These are phyloP conservation scores for Crocallis elinguaria DNA, from an alignment of 2,888 invertebrate species.

Conservation along the genomic window DNA sequence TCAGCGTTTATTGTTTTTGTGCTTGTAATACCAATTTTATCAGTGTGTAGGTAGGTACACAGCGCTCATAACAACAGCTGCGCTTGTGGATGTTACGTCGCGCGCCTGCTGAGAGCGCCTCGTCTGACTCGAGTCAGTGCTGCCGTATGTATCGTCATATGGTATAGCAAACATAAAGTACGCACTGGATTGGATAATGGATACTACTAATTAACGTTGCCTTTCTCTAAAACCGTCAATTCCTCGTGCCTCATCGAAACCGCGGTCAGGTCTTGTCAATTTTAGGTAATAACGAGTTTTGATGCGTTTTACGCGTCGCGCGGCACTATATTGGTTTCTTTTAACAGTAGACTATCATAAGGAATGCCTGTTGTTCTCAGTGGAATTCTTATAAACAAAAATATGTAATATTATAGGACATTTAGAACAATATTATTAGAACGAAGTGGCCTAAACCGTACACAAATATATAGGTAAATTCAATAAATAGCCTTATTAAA, in stretches of 20 bases:
- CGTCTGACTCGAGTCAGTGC: background rate
- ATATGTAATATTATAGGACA: too few species aligned
- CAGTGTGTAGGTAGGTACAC: too few species aligned
- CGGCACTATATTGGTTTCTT: background rate
- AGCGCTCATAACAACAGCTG: too few species aligned
- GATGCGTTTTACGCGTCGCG: background rate
- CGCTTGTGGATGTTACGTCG: background rate
- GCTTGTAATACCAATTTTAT: background rate
- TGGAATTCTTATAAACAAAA: background rate
- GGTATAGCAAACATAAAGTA: background rate
- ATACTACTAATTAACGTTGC: constrained; percentile 2
- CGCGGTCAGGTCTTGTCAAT: constrained; percentile 7
- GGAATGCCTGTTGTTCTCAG: background rate
- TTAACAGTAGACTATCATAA: background rate
- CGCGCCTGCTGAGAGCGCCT: background rate
- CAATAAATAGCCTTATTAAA: constrained; percentile 25
- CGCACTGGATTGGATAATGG: too few species aligned
- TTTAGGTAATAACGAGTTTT: background rate
- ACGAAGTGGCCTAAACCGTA: constrained; percentile 29
- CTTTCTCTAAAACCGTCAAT: constrained; percentile 17
- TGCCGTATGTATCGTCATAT: background rate
- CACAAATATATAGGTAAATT: constrained; percentile 27
- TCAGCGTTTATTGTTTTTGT: background rate
- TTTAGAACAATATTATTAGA: too few species aligned
- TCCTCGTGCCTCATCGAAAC: constrained; percentile 20